These are phyloP conservation scores for Lasioglossum calceatum DNA, from an alignment of 2,888 invertebrate genomes.

Conservation along the genomic window DNA sequence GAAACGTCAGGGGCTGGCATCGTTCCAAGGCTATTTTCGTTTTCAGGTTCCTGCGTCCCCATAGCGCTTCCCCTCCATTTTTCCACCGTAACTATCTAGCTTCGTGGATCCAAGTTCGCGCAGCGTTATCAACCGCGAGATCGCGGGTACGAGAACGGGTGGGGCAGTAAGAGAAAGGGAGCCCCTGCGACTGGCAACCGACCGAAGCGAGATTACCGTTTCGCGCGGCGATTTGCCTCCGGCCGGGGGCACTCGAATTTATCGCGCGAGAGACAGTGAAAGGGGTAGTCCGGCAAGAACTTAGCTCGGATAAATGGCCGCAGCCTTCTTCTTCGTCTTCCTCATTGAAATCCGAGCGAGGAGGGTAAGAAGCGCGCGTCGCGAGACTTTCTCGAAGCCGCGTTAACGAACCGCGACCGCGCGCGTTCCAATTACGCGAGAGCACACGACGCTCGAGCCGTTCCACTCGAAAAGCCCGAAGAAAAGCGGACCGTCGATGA, in stretches of 20 bases:
- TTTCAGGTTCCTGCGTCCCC: slow-evolving; percentile 50
- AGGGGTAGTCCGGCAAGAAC: not conserved
- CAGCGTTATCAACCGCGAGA: not conserved
- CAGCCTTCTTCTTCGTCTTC: not conserved
- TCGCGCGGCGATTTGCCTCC: not conserved
- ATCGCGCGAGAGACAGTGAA: not conserved
- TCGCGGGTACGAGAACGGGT: no score
- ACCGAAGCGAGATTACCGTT: not conserved
- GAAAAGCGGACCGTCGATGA: not conserved
- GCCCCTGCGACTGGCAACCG: not conserved
- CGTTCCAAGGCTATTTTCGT: slow-evolving; percentile 79
- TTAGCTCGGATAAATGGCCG: not conserved
- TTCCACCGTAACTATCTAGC: slow-evolving; percentile 39
- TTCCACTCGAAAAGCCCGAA: not conserved
- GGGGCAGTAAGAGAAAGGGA: not conserved
- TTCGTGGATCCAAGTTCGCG: not conserved
- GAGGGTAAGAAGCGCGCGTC: not conserved
- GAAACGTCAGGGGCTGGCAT: slow-evolving; percentile 74
- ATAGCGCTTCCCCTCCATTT: slow-evolving; percentile 32
- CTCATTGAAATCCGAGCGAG: not conserved
- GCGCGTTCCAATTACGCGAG: not conserved
- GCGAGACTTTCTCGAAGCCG: slow-evolving; percentile 2
- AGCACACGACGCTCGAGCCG: not conserved
- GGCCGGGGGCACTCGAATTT: not conserved
- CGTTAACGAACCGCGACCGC: not conserved